Percentiles rank a stretch among this genome's conserved stretches.
phyloP scores from a whole-genome alignment of 2,888 invertebrate species.

The Branchipolynoe longqiensis region DNA sequence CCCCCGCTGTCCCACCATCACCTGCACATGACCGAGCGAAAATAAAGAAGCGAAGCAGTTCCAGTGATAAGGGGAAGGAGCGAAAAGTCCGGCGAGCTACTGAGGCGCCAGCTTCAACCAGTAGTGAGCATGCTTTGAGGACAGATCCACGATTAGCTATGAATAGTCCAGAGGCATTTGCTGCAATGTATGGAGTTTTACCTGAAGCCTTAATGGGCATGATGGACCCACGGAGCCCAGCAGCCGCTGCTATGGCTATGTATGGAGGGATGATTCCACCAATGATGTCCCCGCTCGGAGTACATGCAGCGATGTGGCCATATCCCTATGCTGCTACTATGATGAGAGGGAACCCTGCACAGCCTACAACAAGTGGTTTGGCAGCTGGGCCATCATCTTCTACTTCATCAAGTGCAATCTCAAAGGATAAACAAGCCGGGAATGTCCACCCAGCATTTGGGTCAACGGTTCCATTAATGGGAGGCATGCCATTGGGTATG shows the following conservation, averaged over 20 bases:
- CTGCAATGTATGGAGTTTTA: neutral
- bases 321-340: neutral
- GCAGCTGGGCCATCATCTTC: too few relatives aligned
- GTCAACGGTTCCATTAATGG: neutral
- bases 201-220: neutral
- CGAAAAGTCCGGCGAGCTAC: neutral
- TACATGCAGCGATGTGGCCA: conserved; percentile 1
- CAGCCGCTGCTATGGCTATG: neutral
- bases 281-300: neutral
- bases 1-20: neutral
- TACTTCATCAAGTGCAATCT: too few relatives aligned
- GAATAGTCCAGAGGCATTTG: neutral
- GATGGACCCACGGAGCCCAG: neutral
- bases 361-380: neutral
- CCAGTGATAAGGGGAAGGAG: neutral
- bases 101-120: too few relatives aligned
- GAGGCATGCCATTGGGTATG: conserved; percentile 1
- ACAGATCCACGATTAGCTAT: neutral
- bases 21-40: neutral
- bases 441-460: neutral
- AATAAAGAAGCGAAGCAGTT: neutral
- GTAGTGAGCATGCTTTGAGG: too few relatives aligned
- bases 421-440: neutral
- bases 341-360: neutral
- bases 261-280: conserved; percentile 1